phyloP scores from a whole-genome alignment of 2,888 invertebrate genomes.

The Trypoxylon attenuatum region DNA sequence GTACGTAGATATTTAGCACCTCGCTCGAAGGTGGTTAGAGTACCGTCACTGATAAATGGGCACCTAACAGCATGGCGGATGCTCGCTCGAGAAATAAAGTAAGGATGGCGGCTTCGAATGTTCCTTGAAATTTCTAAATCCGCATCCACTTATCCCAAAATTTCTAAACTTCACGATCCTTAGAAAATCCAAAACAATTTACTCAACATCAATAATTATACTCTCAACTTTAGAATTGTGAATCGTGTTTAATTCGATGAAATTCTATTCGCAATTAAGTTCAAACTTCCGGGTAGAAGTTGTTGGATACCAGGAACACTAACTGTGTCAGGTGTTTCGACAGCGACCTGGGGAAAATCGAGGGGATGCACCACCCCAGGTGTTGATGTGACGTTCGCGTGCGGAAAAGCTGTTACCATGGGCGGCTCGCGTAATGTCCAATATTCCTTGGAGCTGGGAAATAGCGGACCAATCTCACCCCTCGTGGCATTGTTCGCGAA shows the following conservation, averaged over 20 bases:
- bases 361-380: constrained; percentile 45
- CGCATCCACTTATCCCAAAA: no score
- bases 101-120: constrained; percentile 45
- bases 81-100: constrained; percentile 40
- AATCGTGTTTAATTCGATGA: neutral
- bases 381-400: constrained; percentile 69
- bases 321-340: constrained; percentile 34
- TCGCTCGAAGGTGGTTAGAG: constrained; percentile 67
- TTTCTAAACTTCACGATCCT: no score
- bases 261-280: constrained; percentile 15
- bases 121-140: neutral
- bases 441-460: constrained; percentile 62
- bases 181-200: no score
- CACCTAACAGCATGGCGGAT: constrained; percentile 66
- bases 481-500: constrained; percentile 54
- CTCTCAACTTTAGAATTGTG: neutral
- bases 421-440: constrained; percentile 67
- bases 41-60: constrained; percentile 65
- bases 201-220: no score
- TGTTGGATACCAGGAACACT: constrained; percentile 2
- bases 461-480: constrained; percentile 38
- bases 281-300: neutral
- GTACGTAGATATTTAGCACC: constrained; percentile 66
- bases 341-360: constrained; percentile 28
- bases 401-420: constrained; percentile 63